Conservation (phyloP, 1,140 invertebrate species). For the Campoletis sonorensis region DNA sequence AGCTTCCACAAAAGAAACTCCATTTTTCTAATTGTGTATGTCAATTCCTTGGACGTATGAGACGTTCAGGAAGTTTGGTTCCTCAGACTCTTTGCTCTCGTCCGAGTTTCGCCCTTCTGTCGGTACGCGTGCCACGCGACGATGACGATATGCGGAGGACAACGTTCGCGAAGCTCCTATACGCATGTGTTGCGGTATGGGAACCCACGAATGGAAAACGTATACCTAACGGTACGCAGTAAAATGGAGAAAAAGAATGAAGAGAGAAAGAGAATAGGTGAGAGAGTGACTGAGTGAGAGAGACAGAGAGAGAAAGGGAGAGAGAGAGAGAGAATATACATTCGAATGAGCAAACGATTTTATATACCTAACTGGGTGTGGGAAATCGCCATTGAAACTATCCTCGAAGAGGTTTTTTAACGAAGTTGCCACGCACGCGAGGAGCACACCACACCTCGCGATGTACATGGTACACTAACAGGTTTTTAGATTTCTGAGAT, state of each 20-base stretch:
- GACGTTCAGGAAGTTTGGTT: not conserved
- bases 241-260: conserved; percentile 18
- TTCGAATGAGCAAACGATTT: conserved; percentile 27
- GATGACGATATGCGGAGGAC: not conserved
- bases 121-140: conserved; percentile 9
- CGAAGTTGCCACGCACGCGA: conserved; percentile 36
- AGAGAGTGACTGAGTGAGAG: not conserved
- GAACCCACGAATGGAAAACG: conserved; percentile 32
- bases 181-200: conserved; percentile 21
- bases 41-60: not conserved
- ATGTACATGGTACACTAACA: conserved; percentile 1
- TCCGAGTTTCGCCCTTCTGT: not conserved
- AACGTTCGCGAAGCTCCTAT: not conserved
- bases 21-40: not conserved
- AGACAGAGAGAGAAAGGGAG: not conserved
- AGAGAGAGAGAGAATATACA: conserved; percentile 17
- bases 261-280: not conserved
- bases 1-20: not conserved
- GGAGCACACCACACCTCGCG: conserved; percentile 30
- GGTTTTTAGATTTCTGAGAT: conserved; percentile 31
- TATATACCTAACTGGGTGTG: conserved; percentile 40
- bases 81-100: not conserved
- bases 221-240: conserved; percentile 33
- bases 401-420: conserved; percentile 25
- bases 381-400: conserved; percentile 35